Evolutionary conservation across 2,888 invertebrate species (phyloP).

Genomic region (Melitaea athalia): DNA sequence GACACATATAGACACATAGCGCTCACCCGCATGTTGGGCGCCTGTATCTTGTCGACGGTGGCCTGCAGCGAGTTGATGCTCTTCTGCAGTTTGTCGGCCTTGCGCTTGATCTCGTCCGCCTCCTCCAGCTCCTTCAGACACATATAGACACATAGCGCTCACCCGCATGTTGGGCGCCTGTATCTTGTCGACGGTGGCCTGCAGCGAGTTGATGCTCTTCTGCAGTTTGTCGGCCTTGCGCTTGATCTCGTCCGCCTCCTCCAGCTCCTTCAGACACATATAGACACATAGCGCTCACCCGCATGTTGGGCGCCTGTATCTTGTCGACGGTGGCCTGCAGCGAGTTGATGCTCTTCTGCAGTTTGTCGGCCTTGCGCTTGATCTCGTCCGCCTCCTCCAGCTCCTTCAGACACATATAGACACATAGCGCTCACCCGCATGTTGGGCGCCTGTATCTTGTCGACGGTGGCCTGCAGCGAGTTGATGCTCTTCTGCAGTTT

Average conservation of each 20-base stretch:
- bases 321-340: constrained; percentile 94
- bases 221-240: constrained; percentile 91
- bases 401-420: constrained; percentile 87
- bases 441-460: constrained; percentile 98
- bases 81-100: constrained; percentile 90
- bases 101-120: constrained; percentile 92
- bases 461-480: constrained; percentile 91
- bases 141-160: no score
- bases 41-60: constrained; percentile 96
- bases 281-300: constrained; percentile 82
- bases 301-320: constrained; percentile 98
- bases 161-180: constrained; percentile 98
- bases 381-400: constrained; percentile 94
- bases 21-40: constrained; percentile 94
- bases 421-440: constrained; percentile 87
- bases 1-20: no score
- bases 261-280: constrained; percentile 89
- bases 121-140: constrained; percentile 91
- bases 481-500: constrained; percentile 91
- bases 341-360: constrained; percentile 91
- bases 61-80: constrained; percentile 92
- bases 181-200: constrained; percentile 94
- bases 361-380: constrained; percentile 91
- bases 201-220: constrained; percentile 91
- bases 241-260: constrained; percentile 93